Evolutionary conservation across 2,888 invertebrate species (phyloP), one percentile per base, ranked within the genome.

Genomic region (Hydropsyche betteni): DNA sequence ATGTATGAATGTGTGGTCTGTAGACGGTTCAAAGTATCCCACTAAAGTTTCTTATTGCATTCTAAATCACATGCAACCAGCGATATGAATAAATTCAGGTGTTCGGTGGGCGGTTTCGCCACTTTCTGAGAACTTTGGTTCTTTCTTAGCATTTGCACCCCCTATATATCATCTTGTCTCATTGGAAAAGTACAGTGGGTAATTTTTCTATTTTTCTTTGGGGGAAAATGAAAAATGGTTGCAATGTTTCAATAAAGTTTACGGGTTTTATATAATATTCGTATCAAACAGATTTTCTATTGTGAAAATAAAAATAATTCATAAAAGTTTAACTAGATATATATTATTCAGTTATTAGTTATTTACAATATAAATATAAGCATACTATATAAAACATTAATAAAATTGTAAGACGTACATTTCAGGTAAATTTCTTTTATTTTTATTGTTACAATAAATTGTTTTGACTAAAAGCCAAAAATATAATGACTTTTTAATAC

Each of bases 351-450:
- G 36, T 38, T 71, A 75, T 74, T 44, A 71, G 69, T 74, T 77
- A 77, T 77, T 70, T 76, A 77, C 77, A 77, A 50, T 75, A 77
- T 77, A 68, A 76, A 77, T 75, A 77, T 74, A 36, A 58, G 68
- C 58, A 69, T 69, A 74, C 51, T 69, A 73, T 64, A 64, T 10
- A 44, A 44, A 44, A 44, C 44, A 44, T 64, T 36, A 64, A 64
- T 36, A 64, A 64, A 64, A 64, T 33, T 64, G 34, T 33, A 55
- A 55, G 64, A 34, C 64, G 7, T 44, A 64, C 12, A 64, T 61
- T 36, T 64, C 58, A 58, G 58, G 72, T 55, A 72, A 44, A 55
- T 64, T 34, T 64, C 24, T 58, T 58, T 61, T 38, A 69, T 14
- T 14, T 64, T 16, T 64, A 33, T 24, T 24, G 2, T 24, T 68